These are phyloP conservation scores for Erebia aethiops DNA, from an alignment of 2,888 invertebrate genomes.

Conservation along the genomic window DNA sequence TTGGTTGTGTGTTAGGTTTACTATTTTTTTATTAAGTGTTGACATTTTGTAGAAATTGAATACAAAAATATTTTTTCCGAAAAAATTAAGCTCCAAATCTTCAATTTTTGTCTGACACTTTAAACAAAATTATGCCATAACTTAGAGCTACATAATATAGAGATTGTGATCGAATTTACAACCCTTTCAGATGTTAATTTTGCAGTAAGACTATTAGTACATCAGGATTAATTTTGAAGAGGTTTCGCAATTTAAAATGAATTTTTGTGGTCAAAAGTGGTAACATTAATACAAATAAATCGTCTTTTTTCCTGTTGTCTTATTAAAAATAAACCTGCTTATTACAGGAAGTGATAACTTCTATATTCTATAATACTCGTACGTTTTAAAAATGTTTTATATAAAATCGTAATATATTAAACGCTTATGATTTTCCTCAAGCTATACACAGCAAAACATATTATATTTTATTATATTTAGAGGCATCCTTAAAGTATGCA, in stretches of 20 bases:
- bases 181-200: too few species aligned
- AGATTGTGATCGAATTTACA: too few species aligned
- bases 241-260: background rate
- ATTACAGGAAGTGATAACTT: constrained; percentile 44
- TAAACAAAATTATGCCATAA: too few species aligned
- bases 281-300: constrained; percentile 31
- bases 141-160: too few species aligned
- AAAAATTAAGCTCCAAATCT: too few species aligned
- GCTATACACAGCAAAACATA: constrained; percentile 29
- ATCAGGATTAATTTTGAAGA: background rate
- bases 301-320: constrained; percentile 46
- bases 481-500: constrained; percentile 30
- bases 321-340: constrained; percentile 47
- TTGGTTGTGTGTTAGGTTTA: too few species aligned
- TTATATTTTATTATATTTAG: constrained; percentile 34
- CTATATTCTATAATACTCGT: background rate
- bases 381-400: constrained; percentile 37
- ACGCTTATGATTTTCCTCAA: constrained; percentile 41
- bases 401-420: constrained; percentile 36
- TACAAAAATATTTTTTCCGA: too few species aligned
- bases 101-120: too few species aligned
- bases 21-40: too few species aligned
- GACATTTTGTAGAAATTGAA: too few species aligned
- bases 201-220: background rate
- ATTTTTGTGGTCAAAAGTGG: background rate